These are phyloP conservation scores for Fukomys damarensis DNA, from an alignment of 2,113 vertebrate genomes.

Conservation along the genomic window DNA sequence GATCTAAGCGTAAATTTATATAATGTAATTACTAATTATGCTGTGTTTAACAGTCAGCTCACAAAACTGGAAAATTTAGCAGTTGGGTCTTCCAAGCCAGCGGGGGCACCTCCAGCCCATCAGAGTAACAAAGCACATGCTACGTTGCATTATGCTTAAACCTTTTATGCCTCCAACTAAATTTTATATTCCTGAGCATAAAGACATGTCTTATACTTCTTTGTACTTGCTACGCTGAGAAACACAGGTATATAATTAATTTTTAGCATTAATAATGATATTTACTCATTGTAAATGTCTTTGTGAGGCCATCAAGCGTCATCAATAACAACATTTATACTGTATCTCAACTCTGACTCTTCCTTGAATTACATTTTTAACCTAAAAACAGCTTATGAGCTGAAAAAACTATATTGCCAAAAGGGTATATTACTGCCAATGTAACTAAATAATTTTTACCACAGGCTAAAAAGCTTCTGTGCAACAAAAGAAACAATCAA, in stretches of 20 bases:
- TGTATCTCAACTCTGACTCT: not conserved
- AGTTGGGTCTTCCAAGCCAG: not conserved
- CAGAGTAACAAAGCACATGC: not conserved
- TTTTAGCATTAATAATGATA: not conserved
- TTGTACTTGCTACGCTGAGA: slow-evolving; percentile 23
- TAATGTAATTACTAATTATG: slow-evolving; percentile 37
- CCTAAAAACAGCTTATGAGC: not conserved
- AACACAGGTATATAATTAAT: not conserved
- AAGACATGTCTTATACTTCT: not conserved
- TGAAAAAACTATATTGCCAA: not conserved
- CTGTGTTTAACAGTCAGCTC: slow-evolving; percentile 12
- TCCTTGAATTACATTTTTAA: slow-evolving; percentile 12
- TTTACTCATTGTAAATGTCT: slow-evolving; percentile 34
- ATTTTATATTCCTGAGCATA: not conserved
- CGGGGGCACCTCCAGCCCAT: not conserved
- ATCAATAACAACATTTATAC: not conserved
- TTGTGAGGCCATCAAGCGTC: not conserved
- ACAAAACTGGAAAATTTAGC: not conserved
- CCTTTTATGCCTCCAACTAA: not conserved
- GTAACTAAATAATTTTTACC: not conserved
- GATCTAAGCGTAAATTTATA: not conserved
- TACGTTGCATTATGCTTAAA: not conserved
- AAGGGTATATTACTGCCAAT: not conserved
- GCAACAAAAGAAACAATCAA: not conserved
- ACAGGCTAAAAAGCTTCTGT: not conserved